A percentile compares a stretch with the other conserved stretches of the same genome.
Conservation (phyloP, 2,888 invertebrate species). For the Aspidiotus rigidus region DNA sequence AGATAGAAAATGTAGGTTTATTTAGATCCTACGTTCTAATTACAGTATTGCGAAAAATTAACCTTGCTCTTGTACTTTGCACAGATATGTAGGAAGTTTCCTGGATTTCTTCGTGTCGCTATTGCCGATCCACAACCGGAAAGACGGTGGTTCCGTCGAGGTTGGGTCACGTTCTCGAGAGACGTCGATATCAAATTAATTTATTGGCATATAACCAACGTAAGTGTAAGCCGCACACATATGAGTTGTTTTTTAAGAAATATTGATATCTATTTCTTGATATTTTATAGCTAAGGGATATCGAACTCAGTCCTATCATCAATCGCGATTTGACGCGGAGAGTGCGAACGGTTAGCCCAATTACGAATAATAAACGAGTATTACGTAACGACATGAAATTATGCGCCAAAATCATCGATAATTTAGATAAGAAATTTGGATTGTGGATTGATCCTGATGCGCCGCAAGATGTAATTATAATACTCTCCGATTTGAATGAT, state of each 20-base stretch:
- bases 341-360: constrained; percentile 82
- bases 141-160: constrained; percentile 88
- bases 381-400: constrained; percentile 85
- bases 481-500: background rate
- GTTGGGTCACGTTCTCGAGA: constrained; percentile 95
- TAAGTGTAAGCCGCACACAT: constrained; percentile 47
- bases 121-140: constrained; percentile 96
- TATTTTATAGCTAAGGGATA: constrained; percentile 63
- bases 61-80: background rate
- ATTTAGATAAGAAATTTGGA: constrained; percentile 55
- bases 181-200: constrained; percentile 98
- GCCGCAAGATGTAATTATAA: constrained; percentile 9
- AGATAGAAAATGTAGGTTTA: constrained; percentile 79
- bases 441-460: constrained; percentile 33
- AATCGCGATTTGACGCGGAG: constrained; percentile 92
- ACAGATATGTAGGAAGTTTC: constrained; percentile 57
- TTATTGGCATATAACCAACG: constrained; percentile 96
- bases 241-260: background rate
- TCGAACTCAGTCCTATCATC: constrained; percentile 88
- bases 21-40: background rate
- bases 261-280: background rate
- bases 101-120: constrained; percentile 89
- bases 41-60: background rate
- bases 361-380: constrained; percentile 79
- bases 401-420: constrained; percentile 82